Base-by-base conservation (phyloP, 2,113 vertebrate genomes). In the Peucedramus taeniatus region DNA sequence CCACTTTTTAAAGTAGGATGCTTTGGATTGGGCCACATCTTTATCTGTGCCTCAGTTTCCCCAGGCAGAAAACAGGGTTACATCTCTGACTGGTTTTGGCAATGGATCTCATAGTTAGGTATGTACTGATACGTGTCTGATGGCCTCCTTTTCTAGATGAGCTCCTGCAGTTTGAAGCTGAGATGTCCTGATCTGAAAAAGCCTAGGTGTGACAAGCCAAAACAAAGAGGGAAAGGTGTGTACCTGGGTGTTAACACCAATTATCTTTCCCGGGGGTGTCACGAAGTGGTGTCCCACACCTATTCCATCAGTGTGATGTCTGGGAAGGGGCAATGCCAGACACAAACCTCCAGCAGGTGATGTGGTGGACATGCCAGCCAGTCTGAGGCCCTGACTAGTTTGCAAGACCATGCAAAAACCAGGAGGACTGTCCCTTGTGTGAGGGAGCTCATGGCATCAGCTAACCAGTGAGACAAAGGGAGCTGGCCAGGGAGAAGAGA, bases 371-470 rank as follows among this genome's bases (percentile, higher is more conserved):
- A 2, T 2, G 4, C 22, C 47, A 59, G 39, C 15, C 87, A 22
- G 21, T 13, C 63, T 49, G 56, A 78, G 65, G 45, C 26, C 33
- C 72, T 60, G 66, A 16, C 75, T 56, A 19, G 24, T 16, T 40
- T 53, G 37, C 37, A 59, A 76, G 37, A 49, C 37, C 20, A 13
- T n/a, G 64, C 17, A 17, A 57, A 85, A 86, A 39, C 14, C 35
- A 3, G 1, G 37, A 39, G 0, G 1, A 40, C 35, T 6, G 1
- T 26, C 27, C 24, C 53, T 80, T 1, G 0, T 42, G 35, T 47
- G 26, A 33, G 37, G 20, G 19, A 82, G 59, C 54, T 68, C 2
- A 3, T 0, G 1, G 13, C 71, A 54, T 88, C 70, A 74, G 60
- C 75, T 77, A 30, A 72, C 57, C 63, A 18, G 8, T 10, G 45